Percentiles rank a stretch among this genome's conserved stretches.
phyloP scores from a whole-genome alignment of 2,797 vertebrate species.

The Lindbergichthys nudifrons region DNA sequence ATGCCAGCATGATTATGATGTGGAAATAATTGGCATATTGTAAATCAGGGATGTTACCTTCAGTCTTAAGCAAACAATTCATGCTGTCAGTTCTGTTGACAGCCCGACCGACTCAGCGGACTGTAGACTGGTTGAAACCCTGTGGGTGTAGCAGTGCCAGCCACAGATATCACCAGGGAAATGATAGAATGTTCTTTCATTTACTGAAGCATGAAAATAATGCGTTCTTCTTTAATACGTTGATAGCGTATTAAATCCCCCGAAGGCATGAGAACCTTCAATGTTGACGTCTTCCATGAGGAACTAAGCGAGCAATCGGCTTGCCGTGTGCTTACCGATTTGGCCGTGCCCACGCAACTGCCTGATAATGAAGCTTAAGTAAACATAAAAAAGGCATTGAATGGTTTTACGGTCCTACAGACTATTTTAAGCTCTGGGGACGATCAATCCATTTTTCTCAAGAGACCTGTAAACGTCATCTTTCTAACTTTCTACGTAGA shows the following conservation, averaged over 20 bases:
- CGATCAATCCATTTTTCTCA: conserved; percentile 4
- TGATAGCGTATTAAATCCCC: conserved; percentile 15
- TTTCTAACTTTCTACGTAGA: neutral
- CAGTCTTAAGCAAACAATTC: neutral
- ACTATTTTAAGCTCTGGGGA: conserved; percentile 27
- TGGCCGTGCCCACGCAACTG: conserved; percentile 10
- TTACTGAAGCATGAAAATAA: conserved; percentile 23
- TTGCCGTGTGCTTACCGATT: conserved; percentile 1
- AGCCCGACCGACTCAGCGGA: neutral
- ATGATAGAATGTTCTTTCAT: conserved; percentile 11
- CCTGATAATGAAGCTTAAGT: conserved; percentile 16
- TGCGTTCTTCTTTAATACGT: neutral
- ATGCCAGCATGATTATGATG: neutral
- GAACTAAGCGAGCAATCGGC: conserved; percentile 34
- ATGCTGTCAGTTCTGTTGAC: conserved; percentile 17
- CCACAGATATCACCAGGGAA: conserved; percentile 19
- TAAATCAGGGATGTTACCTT: neutral
- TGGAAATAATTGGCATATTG: conserved; percentile 4
- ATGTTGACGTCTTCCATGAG: conserved; percentile 17
- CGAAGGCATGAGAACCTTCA: conserved; percentile 20
- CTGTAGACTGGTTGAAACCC: conserved; percentile 14
- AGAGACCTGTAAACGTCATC: neutral
- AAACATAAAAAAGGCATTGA: conserved; percentile 30
- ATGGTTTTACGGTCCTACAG: conserved; percentile 42
- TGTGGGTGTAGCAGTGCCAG: neutral